Conservation (phyloP, 2,888 invertebrate genomes). For the Xestia sexstrigata region DNA sequence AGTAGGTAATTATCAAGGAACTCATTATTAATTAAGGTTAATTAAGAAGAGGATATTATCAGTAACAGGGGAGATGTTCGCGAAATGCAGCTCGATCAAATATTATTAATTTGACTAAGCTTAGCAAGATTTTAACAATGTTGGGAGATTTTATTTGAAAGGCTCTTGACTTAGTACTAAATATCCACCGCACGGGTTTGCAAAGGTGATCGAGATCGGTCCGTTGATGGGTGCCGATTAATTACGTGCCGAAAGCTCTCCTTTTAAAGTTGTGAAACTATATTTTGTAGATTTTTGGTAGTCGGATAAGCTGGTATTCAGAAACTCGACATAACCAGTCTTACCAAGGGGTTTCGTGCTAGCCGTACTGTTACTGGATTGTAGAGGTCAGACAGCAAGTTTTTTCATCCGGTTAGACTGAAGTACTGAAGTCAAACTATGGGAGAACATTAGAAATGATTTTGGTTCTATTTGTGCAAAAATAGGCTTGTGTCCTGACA, state of each 20-base stretch:
- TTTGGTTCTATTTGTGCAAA: not conserved
- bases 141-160: not conserved
- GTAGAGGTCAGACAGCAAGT: not conserved
- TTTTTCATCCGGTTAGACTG: not conserved
- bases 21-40: conserved; percentile 17
- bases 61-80: not conserved
- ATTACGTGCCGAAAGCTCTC: not conserved
- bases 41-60: conserved; percentile 14
- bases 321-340: not conserved
- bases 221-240: not conserved
- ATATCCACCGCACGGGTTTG: not conserved
- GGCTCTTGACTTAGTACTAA: not conserved
- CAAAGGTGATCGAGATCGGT: not conserved
- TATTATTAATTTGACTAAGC: not conserved
- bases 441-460: not conserved
- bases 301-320: not conserved
- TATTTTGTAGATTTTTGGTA: not conserved
- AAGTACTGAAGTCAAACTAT: not conserved
- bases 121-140: not conserved
- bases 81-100: not conserved
- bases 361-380: not conserved
- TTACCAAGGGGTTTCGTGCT: not conserved
- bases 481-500: too few species aligned
- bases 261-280: not conserved
- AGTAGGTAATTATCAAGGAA: conserved; percentile 49